Conservation (phyloP, 2,888 invertebrate species). For the Phalangium opilio region DNA sequence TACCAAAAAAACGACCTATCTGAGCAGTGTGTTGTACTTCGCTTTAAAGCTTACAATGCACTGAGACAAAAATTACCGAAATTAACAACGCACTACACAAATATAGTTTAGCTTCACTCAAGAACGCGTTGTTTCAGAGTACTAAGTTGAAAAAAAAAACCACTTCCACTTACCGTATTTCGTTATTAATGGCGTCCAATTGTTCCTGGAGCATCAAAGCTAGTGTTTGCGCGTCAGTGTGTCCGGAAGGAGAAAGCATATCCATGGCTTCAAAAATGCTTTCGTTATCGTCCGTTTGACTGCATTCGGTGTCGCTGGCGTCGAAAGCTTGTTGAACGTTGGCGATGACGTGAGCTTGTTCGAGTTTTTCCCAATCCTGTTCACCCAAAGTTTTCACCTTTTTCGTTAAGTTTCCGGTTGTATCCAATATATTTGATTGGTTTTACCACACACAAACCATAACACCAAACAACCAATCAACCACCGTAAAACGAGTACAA, state of each 20-base stretch:
- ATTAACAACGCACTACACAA: too few relatives aligned
- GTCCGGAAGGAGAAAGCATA: slow-evolving; percentile 42
- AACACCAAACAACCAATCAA: too few relatives aligned
- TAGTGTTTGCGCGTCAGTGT: slow-evolving; percentile 87
- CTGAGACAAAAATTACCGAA: too few relatives aligned
- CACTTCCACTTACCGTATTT: slow-evolving; percentile 52
- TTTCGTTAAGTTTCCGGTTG: too few relatives aligned
- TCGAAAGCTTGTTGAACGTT: slow-evolving; percentile 88
- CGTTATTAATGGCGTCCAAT: slow-evolving; percentile 98
- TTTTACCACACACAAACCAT: too few relatives aligned
- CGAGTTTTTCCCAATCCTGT: slow-evolving; percentile 85
- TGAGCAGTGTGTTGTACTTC: too few relatives aligned
- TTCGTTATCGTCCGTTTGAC: slow-evolving; percentile 50
- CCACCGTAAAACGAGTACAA: too few relatives aligned
- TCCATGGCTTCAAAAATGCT: slow-evolving; percentile 62
- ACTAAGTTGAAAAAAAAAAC: not conserved
- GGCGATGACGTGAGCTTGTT: slow-evolving; percentile 63
- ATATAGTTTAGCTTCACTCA: too few relatives aligned
- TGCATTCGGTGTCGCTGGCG: slow-evolving; percentile 43
- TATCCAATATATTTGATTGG: too few relatives aligned
- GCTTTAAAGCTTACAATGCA: too few relatives aligned
- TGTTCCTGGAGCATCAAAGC: slow-evolving; percentile 99
- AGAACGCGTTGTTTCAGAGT: too few relatives aligned
- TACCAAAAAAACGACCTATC: too few relatives aligned
- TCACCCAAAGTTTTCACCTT: not conserved